Conservation (phyloP, 2,888 invertebrate genomes). For the Eurytoma californica region DNA sequence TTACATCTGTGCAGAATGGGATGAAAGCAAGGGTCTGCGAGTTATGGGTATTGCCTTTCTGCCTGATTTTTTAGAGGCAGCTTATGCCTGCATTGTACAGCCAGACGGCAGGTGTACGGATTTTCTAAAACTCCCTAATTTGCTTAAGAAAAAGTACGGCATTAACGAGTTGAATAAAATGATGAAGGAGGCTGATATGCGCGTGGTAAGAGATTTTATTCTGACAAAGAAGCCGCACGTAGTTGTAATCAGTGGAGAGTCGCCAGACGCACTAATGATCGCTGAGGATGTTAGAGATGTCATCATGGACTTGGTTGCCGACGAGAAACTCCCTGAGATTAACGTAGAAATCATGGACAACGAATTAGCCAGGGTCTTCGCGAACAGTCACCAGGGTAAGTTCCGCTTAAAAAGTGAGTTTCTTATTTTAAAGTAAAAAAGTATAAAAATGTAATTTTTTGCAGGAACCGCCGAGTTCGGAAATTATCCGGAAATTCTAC, state of each 20-base stretch:
- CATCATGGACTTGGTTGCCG: constrained; percentile 84
- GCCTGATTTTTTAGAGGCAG: constrained; percentile 88
- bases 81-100: constrained; percentile 91
- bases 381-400: constrained; percentile 90
- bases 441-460: neutral
- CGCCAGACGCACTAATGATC: constrained; percentile 89
- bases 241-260: constrained; percentile 93
- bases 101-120: constrained; percentile 95
- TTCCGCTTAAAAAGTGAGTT: neutral
- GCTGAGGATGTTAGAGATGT: constrained; percentile 86
- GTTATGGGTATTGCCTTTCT: constrained; percentile 93
- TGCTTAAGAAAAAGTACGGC: constrained; percentile 88
- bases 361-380: constrained; percentile 93
- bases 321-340: constrained; percentile 91
- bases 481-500: constrained; percentile 92
- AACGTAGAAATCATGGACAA: constrained; percentile 95
- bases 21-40: constrained; percentile 87
- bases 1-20: constrained; percentile 90
- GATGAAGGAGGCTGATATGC: constrained; percentile 82
- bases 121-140: constrained; percentile 89
- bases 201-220: constrained; percentile 87
- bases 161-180: constrained; percentile 82
- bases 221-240: constrained; percentile 94
- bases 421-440: neutral
- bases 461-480: constrained; percentile 85